Evolutionary conservation across 2,113 vertebrate species (phyloP).

Genomic region (Xenus cinereus): DNA sequence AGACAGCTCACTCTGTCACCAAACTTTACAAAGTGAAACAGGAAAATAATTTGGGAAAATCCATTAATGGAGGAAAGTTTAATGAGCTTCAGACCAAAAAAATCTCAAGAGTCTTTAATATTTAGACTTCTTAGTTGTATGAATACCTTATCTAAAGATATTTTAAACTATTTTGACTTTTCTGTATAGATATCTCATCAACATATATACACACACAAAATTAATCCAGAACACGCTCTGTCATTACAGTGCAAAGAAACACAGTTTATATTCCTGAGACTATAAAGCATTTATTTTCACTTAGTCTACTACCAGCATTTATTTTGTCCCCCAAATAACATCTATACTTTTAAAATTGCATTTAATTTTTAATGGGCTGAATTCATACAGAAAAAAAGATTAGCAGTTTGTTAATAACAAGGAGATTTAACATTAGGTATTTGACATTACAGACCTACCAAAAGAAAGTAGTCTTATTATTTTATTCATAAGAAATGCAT

Average conservation of each 20-base stretch:
- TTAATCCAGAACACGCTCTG: neutral
- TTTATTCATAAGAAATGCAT: neutral
- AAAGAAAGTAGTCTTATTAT: neutral
- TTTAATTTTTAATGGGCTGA: neutral
- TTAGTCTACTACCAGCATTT: neutral
- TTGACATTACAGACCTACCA: neutral
- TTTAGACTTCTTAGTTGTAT: neutral
- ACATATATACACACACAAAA: neutral
- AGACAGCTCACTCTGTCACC: neutral
- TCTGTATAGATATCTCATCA: neutral
- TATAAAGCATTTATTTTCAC: neutral
- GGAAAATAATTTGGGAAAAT: neutral
- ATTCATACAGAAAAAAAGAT: neutral
- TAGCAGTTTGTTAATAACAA: neutral
- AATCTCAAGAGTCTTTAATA: neutral
- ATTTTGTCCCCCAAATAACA: neutral
- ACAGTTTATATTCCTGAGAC: neutral
- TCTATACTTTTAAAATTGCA: neutral
- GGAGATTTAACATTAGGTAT: neutral
- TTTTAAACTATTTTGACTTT: neutral
- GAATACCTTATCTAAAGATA: neutral
- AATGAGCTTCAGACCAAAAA: neutral
- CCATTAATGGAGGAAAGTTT: neutral
- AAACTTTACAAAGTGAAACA: neutral
- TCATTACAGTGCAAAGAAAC: neutral